phyloP scores from a whole-genome alignment of 2,888 invertebrate species.

The Mantis religiosa region DNA sequence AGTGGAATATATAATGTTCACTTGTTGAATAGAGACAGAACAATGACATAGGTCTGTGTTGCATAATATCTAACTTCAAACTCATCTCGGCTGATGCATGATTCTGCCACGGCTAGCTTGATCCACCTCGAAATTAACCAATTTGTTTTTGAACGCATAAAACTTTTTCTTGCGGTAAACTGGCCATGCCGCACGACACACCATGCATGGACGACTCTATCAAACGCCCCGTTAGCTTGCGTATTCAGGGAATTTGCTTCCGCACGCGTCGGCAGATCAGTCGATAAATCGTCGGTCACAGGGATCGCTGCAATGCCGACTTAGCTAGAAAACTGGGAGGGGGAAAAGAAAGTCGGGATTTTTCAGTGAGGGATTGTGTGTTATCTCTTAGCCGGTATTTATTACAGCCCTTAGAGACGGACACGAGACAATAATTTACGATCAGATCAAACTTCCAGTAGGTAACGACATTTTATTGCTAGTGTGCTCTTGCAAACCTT shows the following conservation, averaged over 20 bases:
- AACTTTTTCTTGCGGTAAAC: neutral
- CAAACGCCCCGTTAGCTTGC: neutral
- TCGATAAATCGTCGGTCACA: neutral
- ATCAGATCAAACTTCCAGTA: too few relatives aligned
- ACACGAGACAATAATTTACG: too few relatives aligned
- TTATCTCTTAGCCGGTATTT: neutral
- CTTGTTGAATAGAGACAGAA: neutral
- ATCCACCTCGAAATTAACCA: neutral
- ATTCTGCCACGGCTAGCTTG: neutral
- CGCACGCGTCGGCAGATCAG: neutral
- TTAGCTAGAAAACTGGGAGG: neutral
- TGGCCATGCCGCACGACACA: neutral
- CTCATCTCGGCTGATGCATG: neutral
- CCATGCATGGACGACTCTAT: neutral
- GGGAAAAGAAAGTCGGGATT: neutral
- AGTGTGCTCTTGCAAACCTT: too few relatives aligned
- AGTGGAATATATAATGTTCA: neutral
- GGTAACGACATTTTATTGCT: too few relatives aligned
- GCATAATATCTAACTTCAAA: neutral
- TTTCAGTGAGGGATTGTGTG: neutral
- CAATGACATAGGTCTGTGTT: neutral
- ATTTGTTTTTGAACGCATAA: neutral
- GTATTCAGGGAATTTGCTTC: neutral
- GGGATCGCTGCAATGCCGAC: neutral
- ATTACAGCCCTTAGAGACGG: neutral